A percentile compares a stretch with the other conserved stretches of the same genome.
These are phyloP conservation scores for Morpho helenor DNA, from an alignment of 2,888 invertebrate genomes.

Conservation along the genomic window DNA sequence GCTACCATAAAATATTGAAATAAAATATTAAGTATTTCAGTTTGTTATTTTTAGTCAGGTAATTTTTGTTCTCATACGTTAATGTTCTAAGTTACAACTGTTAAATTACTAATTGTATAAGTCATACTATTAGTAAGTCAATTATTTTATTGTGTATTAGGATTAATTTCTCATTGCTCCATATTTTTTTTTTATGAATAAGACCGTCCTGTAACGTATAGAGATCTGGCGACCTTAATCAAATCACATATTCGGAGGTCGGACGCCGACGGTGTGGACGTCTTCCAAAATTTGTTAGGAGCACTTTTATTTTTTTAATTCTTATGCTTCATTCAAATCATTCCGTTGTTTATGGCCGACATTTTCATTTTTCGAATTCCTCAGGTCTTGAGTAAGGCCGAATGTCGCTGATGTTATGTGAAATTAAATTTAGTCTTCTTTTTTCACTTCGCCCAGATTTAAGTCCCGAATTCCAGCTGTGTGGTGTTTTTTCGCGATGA, in stretches of 20 bases:
- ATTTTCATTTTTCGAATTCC: constrained; percentile 77
- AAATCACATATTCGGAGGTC: constrained; percentile 10
- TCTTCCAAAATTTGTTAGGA: constrained; percentile 70
- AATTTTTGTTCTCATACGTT: no score
- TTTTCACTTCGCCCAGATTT: constrained; percentile 63
- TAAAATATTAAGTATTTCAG: no score
- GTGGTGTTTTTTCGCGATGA: constrained; percentile 66
- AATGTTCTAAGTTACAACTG: no score
- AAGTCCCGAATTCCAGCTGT: constrained; percentile 59
- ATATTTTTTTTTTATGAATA: background rate
- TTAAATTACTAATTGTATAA: no score
- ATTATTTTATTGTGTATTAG: no score
- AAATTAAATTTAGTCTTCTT: constrained; percentile 66
- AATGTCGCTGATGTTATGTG: constrained; percentile 68
- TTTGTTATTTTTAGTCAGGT: no score
- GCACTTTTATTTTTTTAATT: constrained; percentile 62
- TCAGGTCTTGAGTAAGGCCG: constrained; percentile 40
- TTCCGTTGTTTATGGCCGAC: constrained; percentile 75
- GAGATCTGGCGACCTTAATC: constrained; percentile 3
- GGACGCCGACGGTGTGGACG: constrained; percentile 42
- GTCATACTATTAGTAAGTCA: no score
- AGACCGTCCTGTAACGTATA: constrained; percentile 23
- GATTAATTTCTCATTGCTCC: no score
- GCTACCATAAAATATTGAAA: no score
- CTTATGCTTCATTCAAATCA: constrained; percentile 73